Conservation (phyloP, 1,140 invertebrate species). For the Xylocopa sonorina region DNA sequence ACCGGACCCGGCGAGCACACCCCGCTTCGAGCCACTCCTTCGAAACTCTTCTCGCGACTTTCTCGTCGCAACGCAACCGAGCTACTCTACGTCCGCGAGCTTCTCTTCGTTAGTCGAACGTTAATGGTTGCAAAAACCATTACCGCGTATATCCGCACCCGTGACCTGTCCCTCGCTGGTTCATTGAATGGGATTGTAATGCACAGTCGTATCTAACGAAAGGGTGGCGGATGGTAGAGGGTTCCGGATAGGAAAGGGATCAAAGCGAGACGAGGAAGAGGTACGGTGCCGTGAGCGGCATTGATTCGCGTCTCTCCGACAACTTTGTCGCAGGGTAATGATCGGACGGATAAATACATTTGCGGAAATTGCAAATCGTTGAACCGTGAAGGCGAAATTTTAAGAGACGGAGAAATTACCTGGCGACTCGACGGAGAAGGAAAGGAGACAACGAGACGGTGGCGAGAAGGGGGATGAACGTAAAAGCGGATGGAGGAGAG, state of each 20-base stretch:
- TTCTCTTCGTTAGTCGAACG: conserved; percentile 52
- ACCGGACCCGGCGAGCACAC: neutral
- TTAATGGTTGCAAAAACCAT: conserved; percentile 66
- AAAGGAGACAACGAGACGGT: neutral
- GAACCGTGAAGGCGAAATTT: neutral
- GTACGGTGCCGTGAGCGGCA: neutral
- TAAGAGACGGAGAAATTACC: conserved; percentile 45
- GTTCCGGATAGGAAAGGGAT: neutral
- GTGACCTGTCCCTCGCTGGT: conserved; percentile 11
- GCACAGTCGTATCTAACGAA: conserved; percentile 33
- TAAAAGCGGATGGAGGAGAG: neutral
- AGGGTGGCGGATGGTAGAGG: neutral
- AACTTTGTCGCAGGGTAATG: conserved; percentile 38
- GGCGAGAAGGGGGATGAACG: neutral
- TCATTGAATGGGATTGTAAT: conserved; percentile 57
- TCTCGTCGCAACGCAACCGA: conserved; percentile 31
- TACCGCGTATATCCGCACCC: conserved; percentile 44
- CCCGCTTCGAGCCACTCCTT: neutral
- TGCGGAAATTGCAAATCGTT: conserved; percentile 61
- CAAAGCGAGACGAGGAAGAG: neutral
- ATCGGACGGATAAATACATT: conserved; percentile 54
- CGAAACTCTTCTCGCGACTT: conserved; percentile 12
- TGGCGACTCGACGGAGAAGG: conserved; percentile 7
- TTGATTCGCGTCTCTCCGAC: conserved; percentile 36
- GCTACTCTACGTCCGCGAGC: conserved; percentile 17